Base-by-base conservation (phyloP, 2,888 invertebrate species). In the Hemicrepidius hirtus region DNA sequence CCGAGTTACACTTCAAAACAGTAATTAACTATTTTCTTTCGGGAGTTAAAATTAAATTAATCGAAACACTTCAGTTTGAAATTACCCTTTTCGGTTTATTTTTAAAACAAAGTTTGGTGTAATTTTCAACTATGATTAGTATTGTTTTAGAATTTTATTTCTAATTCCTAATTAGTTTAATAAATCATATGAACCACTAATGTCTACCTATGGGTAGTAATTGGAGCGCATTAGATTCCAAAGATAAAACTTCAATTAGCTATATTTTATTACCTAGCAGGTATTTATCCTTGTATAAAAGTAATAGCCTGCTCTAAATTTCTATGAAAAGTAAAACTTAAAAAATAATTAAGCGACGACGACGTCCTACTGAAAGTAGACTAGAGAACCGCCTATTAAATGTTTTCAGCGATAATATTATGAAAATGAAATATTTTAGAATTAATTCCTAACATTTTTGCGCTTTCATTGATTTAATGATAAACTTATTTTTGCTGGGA, bases 161-260 rank as follows among this genome's bases (percentile, higher is more conserved):
- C 37, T 37, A 18, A 57, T 37, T 12, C 20, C 5, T 57, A 37
- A 57, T 57, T 57, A 37, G 37, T 37, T 53, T 20, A 20, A 37
- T 37, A 37, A 37, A 55, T 16, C 13, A 32, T 53, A 53, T 28
- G 32, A n/a, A 13, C 53, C 7, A 53, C 53, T 53, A 53, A 53
- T 53, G 53, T n/a, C 53, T 32, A 21, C 1, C 28, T 9, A 16
- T n/a, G 40, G 57, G 57, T 57, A 37, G 57, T 16, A 32, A 57
- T 37, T 57, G 37, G 57, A 57, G 12, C 18, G 35, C 37, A 57
- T 57, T 57, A 57, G 57, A 37, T 37, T 5, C 53, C n/a, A 28
- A 50, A 40, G 57, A 57, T 57, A 57, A 55, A 37, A 57, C 57
- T 57, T 57, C 37, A 57, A 57, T 57, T 57, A 57, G 16, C 32